Conservation (phyloP, 2,113 vertebrate genomes). For the Puffinus mauretanicus region DNA sequence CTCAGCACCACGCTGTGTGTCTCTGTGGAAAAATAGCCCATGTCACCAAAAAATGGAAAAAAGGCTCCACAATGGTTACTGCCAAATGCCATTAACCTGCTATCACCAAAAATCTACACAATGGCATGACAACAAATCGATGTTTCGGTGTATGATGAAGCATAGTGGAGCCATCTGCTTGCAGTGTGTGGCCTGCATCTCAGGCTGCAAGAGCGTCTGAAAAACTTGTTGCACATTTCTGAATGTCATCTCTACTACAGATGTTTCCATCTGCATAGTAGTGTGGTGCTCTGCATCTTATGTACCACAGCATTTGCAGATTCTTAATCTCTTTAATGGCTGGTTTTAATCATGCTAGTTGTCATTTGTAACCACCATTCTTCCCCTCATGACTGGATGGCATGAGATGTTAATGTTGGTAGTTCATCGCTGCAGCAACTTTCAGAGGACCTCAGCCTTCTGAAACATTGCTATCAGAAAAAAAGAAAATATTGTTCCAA, state of each 20-base stretch:
- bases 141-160: not conserved
- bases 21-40: not conserved
- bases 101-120: not conserved
- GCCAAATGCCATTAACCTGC: slow-evolving; percentile 7
- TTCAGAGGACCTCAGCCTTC: not conserved
- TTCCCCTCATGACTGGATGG: not conserved
- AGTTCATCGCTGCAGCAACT: not conserved
- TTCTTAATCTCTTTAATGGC: not conserved
- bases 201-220: not conserved
- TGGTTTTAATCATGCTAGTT: not conserved
- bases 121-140: not conserved
- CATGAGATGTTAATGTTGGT: not conserved
- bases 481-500: not conserved
- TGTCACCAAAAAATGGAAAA: not conserved
- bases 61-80: not conserved
- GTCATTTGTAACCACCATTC: not conserved
- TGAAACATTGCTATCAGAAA: not conserved
- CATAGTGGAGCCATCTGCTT: slow-evolving; percentile 29
- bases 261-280: not conserved
- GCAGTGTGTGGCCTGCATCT: not conserved
- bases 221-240: slow-evolving; percentile 14
- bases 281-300: not conserved
- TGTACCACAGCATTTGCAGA: not conserved
- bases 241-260: not conserved
- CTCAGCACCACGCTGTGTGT: not conserved